Evolutionary conservation across 2,797 vertebrate species (phyloP).

Genomic region (Anolis apletophallus): DNA sequence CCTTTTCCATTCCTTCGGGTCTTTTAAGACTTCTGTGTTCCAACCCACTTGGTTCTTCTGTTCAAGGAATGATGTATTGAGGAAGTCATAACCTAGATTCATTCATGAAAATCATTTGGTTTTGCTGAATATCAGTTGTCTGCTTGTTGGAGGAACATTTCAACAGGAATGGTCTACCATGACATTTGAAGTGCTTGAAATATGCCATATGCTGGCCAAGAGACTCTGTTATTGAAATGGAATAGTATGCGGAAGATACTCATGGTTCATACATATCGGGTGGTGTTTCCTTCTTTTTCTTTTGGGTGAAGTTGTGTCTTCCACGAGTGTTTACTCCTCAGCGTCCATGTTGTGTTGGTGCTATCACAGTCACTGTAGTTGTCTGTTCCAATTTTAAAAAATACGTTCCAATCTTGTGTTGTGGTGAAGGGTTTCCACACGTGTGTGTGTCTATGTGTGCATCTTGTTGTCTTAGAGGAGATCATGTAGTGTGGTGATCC

Average conservation of each 20-base stretch:
- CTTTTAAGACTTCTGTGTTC: too few species aligned
- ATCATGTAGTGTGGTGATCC: constrained; percentile 1
- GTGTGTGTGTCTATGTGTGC: too few species aligned
- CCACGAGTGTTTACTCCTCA: too few species aligned
- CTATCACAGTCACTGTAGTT: too few species aligned
- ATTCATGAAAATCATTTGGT: too few species aligned
- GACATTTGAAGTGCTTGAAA: not conserved
- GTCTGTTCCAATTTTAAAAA: not conserved
- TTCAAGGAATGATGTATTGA: too few species aligned
- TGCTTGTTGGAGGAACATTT: not conserved
- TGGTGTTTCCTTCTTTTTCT: not conserved
- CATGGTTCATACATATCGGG: too few species aligned
- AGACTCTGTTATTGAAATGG: not conserved
- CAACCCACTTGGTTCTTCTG: not conserved
- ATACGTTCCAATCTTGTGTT: not conserved
- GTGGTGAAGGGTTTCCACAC: not conserved
- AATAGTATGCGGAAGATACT: not conserved
- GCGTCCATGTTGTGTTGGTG: not conserved
- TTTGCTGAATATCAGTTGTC: too few species aligned
- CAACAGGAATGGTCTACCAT: too few species aligned
- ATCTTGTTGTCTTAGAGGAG: not conserved
- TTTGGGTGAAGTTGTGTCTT: not conserved
- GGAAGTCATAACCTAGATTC: too few species aligned
- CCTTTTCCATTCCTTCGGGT: not conserved
- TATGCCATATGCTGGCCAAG: not conserved